phyloP scores from a whole-genome alignment of 2,113 vertebrate genomes.

The Nycticebus coucang region DNA sequence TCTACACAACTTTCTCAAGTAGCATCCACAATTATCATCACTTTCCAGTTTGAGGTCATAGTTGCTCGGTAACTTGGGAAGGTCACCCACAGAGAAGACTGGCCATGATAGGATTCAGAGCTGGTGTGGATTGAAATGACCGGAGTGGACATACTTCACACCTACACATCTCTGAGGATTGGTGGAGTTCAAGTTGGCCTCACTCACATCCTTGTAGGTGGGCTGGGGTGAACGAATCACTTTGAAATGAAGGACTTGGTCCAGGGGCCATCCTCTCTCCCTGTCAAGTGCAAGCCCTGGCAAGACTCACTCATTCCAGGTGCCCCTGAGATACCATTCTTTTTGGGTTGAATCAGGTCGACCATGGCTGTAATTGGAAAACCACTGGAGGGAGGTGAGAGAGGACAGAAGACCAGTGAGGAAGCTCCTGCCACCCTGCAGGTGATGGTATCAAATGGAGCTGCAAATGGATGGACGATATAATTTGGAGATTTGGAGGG shows the following conservation, averaged over 20 bases:
- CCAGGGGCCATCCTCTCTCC: neutral
- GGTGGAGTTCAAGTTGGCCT: neutral
- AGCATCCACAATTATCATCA: neutral
- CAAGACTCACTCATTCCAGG: neutral
- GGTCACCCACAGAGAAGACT: neutral
- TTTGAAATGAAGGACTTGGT: neutral
- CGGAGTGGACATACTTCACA: too few relatives aligned
- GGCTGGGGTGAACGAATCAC: neutral
- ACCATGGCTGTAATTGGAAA: neutral
- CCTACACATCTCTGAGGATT: neutral
- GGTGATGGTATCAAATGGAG: neutral
- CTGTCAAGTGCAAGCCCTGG: neutral
- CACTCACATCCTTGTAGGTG: neutral
- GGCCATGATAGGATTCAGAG: neutral
- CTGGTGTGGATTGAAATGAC: neutral
- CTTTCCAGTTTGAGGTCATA: neutral
- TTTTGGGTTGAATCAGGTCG: neutral
- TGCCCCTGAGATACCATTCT: neutral
- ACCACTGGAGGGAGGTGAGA: neutral
- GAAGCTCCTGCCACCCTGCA: neutral
- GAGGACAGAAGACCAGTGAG: neutral
- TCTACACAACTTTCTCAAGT: rapidly evolving
- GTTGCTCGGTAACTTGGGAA: neutral
- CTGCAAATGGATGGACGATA: rapidly evolving
- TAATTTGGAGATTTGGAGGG: rapidly evolving